Evolutionary conservation across 2,888 invertebrate genomes (phyloP).

Genomic region (Xestia rhomboidea): DNA sequence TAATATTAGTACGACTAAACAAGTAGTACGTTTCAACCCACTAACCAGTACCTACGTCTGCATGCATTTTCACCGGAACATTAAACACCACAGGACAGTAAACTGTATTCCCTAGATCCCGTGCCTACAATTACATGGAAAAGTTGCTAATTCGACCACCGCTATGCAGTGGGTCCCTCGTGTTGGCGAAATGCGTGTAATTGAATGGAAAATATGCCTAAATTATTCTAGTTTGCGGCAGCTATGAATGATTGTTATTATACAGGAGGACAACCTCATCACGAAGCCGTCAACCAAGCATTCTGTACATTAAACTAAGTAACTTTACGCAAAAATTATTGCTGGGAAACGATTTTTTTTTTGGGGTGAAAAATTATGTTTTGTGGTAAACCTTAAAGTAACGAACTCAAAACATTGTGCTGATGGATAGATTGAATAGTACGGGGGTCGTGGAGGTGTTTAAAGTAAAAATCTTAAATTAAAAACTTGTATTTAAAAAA

Average conservation of each 20-base stretch:
- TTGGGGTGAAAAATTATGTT: too few species aligned
- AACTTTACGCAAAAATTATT: too few species aligned
- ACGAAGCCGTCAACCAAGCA: too few species aligned
- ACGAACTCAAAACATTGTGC: too few species aligned
- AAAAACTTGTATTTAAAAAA: too few species aligned
- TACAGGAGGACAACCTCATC: too few species aligned
- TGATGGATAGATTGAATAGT: too few species aligned
- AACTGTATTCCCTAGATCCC: slow-evolving; percentile 42
- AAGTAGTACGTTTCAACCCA: slow-evolving; percentile 30
- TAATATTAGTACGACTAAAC: background rate
- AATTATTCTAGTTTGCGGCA: slow-evolving; percentile 48
- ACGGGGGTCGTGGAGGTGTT: too few species aligned
- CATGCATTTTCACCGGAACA: slow-evolving; percentile 41
- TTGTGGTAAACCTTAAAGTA: too few species aligned
- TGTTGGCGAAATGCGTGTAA: slow-evolving; percentile 67
- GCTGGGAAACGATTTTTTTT: too few species aligned
- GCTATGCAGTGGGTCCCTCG: slow-evolving; percentile 60
- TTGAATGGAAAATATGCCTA: slow-evolving; percentile 68
- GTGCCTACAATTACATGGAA: slow-evolving; percentile 69
- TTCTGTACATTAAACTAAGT: too few species aligned
- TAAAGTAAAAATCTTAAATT: too few species aligned
- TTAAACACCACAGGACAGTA: slow-evolving; percentile 41
- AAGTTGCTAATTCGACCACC: slow-evolving; percentile 73
- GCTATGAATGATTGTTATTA: background rate
- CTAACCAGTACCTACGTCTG: slow-evolving; percentile 19